Conservation (phyloP, 1,140 invertebrate genomes). For the Hylaeus anthracinus region DNA sequence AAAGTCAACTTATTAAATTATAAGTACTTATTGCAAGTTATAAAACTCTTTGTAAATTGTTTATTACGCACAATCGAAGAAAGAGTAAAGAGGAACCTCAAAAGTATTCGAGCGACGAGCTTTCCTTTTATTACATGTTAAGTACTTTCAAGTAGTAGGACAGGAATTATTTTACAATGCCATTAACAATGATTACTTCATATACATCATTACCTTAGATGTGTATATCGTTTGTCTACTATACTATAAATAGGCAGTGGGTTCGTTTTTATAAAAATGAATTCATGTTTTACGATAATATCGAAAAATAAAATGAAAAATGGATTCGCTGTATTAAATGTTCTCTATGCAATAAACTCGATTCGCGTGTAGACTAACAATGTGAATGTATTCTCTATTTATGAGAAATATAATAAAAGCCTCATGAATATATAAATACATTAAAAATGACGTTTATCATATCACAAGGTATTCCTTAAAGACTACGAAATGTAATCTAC, state of each 20-base stretch:
- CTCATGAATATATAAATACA: constrained; percentile 33
- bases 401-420: constrained; percentile 19
- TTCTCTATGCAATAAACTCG: neutral
- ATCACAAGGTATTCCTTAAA: constrained; percentile 40
- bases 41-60: constrained; percentile 6
- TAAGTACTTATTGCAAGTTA: constrained; percentile 9
- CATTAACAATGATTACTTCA: neutral
- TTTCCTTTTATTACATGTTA: neutral
- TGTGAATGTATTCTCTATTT: neutral
- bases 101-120: neutral
- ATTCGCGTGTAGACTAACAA: neutral
- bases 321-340: neutral
- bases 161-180: neutral
- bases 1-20: neutral
- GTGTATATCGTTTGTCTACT: neutral
- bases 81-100: constrained; percentile 4
- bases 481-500: neutral
- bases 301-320: neutral
- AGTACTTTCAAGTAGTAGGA: neutral
- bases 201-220: neutral
- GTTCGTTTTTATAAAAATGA: neutral
- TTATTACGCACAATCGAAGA: neutral
- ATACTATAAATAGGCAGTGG: neutral
- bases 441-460: constrained; percentile 29
- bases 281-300: neutral